Base-by-base conservation (phyloP, 1,140 invertebrate species). In the Antheraea mylitta region DNA sequence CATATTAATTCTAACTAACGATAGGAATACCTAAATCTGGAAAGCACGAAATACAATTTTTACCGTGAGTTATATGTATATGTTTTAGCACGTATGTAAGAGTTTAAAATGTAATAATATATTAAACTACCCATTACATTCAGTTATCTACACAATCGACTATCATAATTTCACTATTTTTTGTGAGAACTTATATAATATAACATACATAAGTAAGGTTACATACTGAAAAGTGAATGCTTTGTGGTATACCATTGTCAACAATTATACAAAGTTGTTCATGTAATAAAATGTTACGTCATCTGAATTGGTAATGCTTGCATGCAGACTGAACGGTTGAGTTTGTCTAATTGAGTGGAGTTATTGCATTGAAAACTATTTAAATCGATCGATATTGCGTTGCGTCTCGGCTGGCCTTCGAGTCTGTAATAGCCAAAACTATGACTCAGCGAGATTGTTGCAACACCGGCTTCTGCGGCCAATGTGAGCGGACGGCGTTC, bases 351-450 rank as follows among this genome's bases (percentile, higher is more conserved):
- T 78, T 73, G 73, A 73, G 76, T 71, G 73, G 67, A 76, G 66
- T 73, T 71, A 78, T 78, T 77, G 76, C 74, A 78, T 68, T 76
- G 73, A 73, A 80, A 77, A 75, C 71, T 73, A 70, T 78, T 74
- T 59, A 70, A 76, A 68, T 72, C 70, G 72, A 70, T 72, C 69
- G 70, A 77, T 80, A 78, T 77, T 81, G 81, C 81, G 81, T 75
- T 74, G 76, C 71, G 75, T 64, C 72, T 77, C 69, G 69, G 48
- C 75, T 71, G 79, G 76, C 80, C 81, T 83, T 85, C 76, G 71
- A 65, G 74, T 73, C 72, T 64, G 67, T 81, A 76, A 85, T 81
- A 82, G 75, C 78, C 74, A 72, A 85, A 83, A 79, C 72, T 78
- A 72, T 82, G 78, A 82, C 72, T 83, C 81, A 83, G 64, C 70